These are phyloP conservation scores for Scrobipalpa costella DNA, from an alignment of 2,888 invertebrate genomes.

Conservation along the genomic window DNA sequence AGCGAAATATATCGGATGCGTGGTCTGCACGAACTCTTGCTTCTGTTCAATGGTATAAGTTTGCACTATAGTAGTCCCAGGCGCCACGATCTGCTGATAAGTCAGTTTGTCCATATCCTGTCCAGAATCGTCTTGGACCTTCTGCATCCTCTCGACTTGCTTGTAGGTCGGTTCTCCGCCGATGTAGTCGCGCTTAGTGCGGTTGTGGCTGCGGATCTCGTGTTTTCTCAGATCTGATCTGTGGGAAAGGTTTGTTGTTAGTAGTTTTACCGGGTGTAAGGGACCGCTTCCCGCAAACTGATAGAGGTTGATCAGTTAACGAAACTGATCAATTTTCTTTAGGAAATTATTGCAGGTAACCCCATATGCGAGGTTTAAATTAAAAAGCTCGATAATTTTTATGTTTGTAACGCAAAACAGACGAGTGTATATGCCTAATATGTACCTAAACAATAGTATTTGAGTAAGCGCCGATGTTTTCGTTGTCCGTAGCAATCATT, in stretches of 20 bases:
- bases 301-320: too few species aligned
- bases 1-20: conserved; percentile 62
- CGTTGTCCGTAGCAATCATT: too few species aligned
- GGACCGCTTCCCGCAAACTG: too few species aligned
- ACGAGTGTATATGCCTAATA: too few species aligned
- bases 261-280: neutral
- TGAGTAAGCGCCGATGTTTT: too few species aligned
- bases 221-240: conserved; percentile 76
- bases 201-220: conserved; percentile 71
- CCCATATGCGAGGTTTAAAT: too few species aligned
- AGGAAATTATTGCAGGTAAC: too few species aligned
- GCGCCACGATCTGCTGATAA: conserved; percentile 24
- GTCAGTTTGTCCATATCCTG: conserved; percentile 38
- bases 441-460: too few species aligned
- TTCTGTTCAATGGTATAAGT: conserved; percentile 59
- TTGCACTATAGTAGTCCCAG: conserved; percentile 46
- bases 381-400: too few species aligned
- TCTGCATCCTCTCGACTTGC: conserved; percentile 67
- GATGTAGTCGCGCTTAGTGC: conserved; percentile 70
- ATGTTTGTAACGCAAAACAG: too few species aligned
- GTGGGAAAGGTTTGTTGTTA: neutral
- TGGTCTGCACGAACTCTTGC: conserved; percentile 54
- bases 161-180: conserved; percentile 75
- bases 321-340: too few species aligned
- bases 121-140: conserved; percentile 48